Conservation (phyloP, 2,113 vertebrate genomes). For the Caranx melampygus region DNA sequence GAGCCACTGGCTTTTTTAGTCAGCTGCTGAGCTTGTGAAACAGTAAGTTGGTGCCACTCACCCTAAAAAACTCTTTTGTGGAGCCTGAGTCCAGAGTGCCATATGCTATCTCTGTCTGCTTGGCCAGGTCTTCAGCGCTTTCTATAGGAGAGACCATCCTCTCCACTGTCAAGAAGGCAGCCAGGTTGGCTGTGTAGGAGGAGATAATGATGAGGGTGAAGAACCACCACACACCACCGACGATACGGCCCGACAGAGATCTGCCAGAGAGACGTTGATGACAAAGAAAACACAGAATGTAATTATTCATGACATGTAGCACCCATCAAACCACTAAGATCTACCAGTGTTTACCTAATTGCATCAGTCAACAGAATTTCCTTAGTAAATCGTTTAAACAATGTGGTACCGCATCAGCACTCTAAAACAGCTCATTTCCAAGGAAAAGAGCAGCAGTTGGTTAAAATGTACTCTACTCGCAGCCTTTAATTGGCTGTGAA, state of each 20-base stretch:
- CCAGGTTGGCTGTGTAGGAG: constrained; percentile 99
- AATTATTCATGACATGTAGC: constrained; percentile 58
- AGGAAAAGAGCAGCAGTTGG: constrained; percentile 8
- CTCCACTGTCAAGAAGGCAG: constrained; percentile 99
- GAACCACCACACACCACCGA: constrained; percentile 99
- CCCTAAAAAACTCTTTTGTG: constrained; percentile 99
- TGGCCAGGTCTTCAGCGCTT: constrained; percentile 98
- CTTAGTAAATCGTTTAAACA: constrained; percentile 39
- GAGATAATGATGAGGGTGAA: constrained; percentile 99
- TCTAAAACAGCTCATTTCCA: constrained; percentile 30
- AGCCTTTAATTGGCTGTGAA: constrained; percentile 27
- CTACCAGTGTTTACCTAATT: constrained; percentile 43
- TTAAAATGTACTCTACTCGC: constrained; percentile 14
- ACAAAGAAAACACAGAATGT: constrained; percentile 49
- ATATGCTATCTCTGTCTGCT: constrained; percentile 99
- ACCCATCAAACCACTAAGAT: constrained; percentile 36
- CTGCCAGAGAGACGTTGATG: constrained; percentile 78
- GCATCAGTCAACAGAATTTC: constrained; percentile 46
- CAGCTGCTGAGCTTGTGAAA: neutral
- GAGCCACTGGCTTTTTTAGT: neutral
- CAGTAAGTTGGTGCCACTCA: constrained; percentile 82
- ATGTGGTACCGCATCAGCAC: constrained; percentile 29
- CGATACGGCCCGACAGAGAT: constrained; percentile 98
- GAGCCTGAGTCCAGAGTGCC: constrained; percentile 99
- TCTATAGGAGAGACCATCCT: constrained; percentile 99